Evolutionary conservation across 2,113 vertebrate species (phyloP).

Genomic region (Daboia siamensis): DNA sequence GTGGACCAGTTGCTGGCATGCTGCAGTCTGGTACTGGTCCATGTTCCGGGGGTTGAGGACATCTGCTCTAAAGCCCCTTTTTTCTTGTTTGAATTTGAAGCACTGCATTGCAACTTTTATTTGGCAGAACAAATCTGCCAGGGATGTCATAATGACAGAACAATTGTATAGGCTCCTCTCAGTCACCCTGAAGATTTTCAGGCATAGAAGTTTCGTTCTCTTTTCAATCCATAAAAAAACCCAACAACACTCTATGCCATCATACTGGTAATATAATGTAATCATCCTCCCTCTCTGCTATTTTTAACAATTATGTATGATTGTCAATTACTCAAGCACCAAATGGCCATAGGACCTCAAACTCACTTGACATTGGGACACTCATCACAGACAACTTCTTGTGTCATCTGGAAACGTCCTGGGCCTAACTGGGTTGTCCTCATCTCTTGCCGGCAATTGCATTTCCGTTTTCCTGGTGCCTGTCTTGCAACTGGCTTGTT

Average conservation of each 20-base stretch:
- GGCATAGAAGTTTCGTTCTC: background rate
- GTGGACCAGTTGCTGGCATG: too few relatives aligned
- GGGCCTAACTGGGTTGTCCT: slow-evolving; percentile 97
- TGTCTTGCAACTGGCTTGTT: slow-evolving; percentile 95
- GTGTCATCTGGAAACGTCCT: slow-evolving; percentile 98
- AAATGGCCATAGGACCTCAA: background rate
- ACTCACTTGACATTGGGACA: slow-evolving; percentile 97
- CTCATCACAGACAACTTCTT: slow-evolving; percentile 96
- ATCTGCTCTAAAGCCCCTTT: too few relatives aligned
- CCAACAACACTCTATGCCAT: background rate
- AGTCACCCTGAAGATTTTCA: background rate
- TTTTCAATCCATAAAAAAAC: background rate
- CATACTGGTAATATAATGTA: rapidly evolving
- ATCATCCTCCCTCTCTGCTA: background rate
- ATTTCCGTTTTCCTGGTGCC: slow-evolving; percentile 94
- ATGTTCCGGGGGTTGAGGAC: too few relatives aligned
- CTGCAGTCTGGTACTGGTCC: too few relatives aligned
- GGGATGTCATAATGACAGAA: background rate
- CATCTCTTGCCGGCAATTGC: slow-evolving; percentile 98
- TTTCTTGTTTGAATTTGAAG: background rate
- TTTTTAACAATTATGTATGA: slow-evolving; percentile 37
- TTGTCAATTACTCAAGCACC: rapidly evolving
- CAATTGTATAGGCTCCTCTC: background rate
- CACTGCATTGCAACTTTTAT: rapidly evolving
- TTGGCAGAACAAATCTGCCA: background rate